Base-by-base conservation (phyloP, 2,113 vertebrate species). In the Tachysurus vachellii region DNA sequence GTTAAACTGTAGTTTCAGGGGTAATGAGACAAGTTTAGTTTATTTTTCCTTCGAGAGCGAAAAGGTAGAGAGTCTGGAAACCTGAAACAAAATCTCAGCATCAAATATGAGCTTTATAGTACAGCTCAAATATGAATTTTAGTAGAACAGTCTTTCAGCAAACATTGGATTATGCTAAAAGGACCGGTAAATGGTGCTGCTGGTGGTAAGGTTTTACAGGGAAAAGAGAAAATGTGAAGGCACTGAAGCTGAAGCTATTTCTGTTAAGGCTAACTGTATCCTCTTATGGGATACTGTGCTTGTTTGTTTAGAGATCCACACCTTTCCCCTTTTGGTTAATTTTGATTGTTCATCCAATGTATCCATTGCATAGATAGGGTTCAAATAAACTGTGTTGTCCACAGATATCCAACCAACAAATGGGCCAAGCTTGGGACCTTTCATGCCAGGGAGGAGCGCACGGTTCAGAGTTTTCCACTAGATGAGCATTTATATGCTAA, bases 401-500 rank as follows among this genome's bases (percentile, higher is more conserved):
- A 53, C 93, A 99, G 98, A 91, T 99, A 99, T 90, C 98, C 98
- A 36, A 99, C 97, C 87, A 99, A 96, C 92, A 99, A 99, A 88
- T 99, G 98, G 98, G 94, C 99, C 88, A 99, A 99, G 90, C 93
- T 99, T 57, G 98, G 98, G 75, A 99, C 97, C 86, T 99, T 99
- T 89, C 98, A 99, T 85, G 98, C 96, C 59, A 96, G 97, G 83
- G 98, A 99, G 90, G 97, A 99, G 91, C 96, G 98, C 36, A 99
- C 95, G 36, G 96, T 99, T 59, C 98, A 99, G 93, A 99, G 97
- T 90, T 99, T 99, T 92, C 98, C 98, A 80, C 93, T 99, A 93
- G 97, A 99, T 91, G 97, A 99, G 36, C 97, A 99, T 93, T 97
- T 98, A 94, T 99, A 98, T 89, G 98, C 98, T 80, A 99, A 99